phyloP scores from a whole-genome alignment of 2,113 vertebrate species.

The Thermophis baileyi region DNA sequence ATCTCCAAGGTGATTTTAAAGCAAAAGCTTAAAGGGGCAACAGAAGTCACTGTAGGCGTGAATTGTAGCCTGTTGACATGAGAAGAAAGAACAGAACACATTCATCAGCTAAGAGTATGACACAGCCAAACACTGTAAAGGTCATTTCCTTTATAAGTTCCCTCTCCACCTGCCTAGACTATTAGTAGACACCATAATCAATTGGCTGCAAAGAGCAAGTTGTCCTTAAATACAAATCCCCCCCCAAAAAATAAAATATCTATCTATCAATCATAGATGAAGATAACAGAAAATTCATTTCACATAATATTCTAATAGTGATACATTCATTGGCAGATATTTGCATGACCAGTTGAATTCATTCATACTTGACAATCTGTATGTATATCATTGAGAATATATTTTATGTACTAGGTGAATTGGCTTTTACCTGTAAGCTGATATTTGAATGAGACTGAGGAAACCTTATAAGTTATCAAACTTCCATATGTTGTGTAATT shows the following conservation, averaged over 20 bases:
- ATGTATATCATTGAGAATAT: background rate
- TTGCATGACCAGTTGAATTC: background rate
- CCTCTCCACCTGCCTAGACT: background rate
- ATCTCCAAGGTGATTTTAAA: slow-evolving; percentile 27
- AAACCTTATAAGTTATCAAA: slow-evolving; percentile 36
- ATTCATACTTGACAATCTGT: background rate
- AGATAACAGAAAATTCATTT: background rate
- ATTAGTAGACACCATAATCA: background rate
- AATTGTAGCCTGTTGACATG: slow-evolving; percentile 54
- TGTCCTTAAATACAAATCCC: slow-evolving; percentile 22
- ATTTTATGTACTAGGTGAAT: background rate
- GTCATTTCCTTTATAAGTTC: background rate
- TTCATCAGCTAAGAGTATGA: slow-evolving; percentile 7
- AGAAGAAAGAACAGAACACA: slow-evolving; percentile 45
- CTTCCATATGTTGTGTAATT: background rate
- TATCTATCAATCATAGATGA: background rate
- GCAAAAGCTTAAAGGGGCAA: slow-evolving; percentile 32
- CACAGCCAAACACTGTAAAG: slow-evolving; percentile 23
- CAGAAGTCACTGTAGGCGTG: slow-evolving; percentile 38
- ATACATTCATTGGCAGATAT: background rate
- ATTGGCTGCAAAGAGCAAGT: background rate
- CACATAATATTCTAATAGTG: background rate
- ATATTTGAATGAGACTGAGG: background rate
- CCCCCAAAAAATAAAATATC: background rate
- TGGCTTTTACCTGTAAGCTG: background rate